These are phyloP conservation scores for Neodiprion lecontei DNA, from an alignment of 1,140 invertebrate species.

Conservation along the genomic window DNA sequence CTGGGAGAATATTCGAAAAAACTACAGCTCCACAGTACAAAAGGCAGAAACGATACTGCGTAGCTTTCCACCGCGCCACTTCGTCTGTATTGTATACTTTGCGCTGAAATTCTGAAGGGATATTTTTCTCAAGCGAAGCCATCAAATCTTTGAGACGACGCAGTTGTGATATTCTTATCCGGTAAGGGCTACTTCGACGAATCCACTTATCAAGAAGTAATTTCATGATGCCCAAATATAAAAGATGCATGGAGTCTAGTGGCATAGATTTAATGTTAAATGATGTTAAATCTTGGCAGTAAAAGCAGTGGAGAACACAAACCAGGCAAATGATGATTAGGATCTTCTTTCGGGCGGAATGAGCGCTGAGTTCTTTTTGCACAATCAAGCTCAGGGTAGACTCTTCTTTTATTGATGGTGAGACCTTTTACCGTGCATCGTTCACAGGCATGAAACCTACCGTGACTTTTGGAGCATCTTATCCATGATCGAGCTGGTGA, in stretches of 20 bases:
- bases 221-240: slow-evolving; percentile 28
- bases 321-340: slow-evolving; percentile 27
- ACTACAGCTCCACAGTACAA: not conserved
- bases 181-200: not conserved
- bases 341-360: slow-evolving; percentile 21
- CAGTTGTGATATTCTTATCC: not conserved
- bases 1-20: slow-evolving; percentile 19
- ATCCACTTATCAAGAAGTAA: slow-evolving; percentile 21
- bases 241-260: slow-evolving; percentile 31
- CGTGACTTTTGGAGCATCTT: slow-evolving; percentile 26
- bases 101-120: slow-evolving; percentile 28
- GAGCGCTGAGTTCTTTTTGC: slow-evolving; percentile 21
- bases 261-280: slow-evolving; percentile 20
- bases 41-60: slow-evolving; percentile 19
- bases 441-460: slow-evolving; percentile 30
- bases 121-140: not conserved
- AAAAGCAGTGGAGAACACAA: slow-evolving; percentile 19
- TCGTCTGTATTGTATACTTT: slow-evolving; percentile 22
- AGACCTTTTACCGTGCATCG: slow-evolving; percentile 27
- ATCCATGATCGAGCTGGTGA: slow-evolving; percentile 26
- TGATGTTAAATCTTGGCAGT: slow-evolving; percentile 26
- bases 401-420: slow-evolving; percentile 20
- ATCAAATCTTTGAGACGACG: not conserved
- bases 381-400: slow-evolving; percentile 26
- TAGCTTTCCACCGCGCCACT: slow-evolving; percentile 24